These are phyloP conservation scores for Diloba caeruleocephala DNA, from an alignment of 2,888 invertebrate genomes.

Conservation along the genomic window DNA sequence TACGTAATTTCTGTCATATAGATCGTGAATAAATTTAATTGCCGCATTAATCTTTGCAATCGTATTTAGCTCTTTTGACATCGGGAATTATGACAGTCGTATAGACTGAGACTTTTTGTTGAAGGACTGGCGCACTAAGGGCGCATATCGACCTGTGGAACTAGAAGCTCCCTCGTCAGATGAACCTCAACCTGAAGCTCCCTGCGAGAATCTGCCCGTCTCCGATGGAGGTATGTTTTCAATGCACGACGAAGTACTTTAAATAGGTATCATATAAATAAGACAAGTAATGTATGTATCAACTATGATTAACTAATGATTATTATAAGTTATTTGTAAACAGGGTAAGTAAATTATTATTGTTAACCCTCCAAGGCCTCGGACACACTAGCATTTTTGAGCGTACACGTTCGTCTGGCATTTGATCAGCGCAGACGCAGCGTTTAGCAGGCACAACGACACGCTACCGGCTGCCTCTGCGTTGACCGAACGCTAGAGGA, in stretches of 20 bases:
- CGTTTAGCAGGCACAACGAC: too few relatives aligned
- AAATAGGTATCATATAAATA: too few relatives aligned
- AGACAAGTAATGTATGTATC: background rate
- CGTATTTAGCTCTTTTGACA: conserved; percentile 1
- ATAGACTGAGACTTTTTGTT: conserved; percentile 44
- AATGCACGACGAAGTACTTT: background rate
- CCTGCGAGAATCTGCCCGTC: conserved; percentile 63
- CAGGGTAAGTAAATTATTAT: background rate
- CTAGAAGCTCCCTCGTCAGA: conserved; percentile 78
- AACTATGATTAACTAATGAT: background rate
- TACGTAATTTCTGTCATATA: background rate
- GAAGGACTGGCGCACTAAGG: conserved; percentile 84
- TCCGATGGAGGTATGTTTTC: conserved; percentile 48
- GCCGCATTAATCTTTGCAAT: conserved; percentile 15
- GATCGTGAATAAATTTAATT: conserved; percentile 10
- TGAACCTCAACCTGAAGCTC: conserved; percentile 67
- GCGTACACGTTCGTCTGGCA: too few relatives aligned
- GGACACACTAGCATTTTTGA: too few relatives aligned
- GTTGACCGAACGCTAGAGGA: too few relatives aligned
- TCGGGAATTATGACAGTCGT: conserved; percentile 2
- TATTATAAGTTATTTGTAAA: background rate
- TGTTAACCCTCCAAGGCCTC: too few relatives aligned
- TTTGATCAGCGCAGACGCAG: too few relatives aligned
- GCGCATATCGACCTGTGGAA: conserved; percentile 80
- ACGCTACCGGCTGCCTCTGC: too few relatives aligned